These are phyloP conservation scores for Ambastaia sidthimunki DNA, from an alignment of 2,797 vertebrate genomes.

Conservation along the genomic window DNA sequence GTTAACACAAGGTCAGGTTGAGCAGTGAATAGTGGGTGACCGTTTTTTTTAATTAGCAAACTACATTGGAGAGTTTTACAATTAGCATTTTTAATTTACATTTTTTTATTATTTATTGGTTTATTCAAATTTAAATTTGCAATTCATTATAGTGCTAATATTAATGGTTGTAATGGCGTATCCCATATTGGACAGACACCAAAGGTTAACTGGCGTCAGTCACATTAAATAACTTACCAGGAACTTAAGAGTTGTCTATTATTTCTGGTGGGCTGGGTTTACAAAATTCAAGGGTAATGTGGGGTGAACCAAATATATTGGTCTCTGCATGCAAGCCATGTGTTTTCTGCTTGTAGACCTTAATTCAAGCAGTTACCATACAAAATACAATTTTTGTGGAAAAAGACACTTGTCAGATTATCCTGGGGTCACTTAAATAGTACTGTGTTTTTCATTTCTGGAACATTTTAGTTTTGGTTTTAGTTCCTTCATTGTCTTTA, in stretches of 20 bases:
- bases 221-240: not conserved
- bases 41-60: not conserved
- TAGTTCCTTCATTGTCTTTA: not conserved
- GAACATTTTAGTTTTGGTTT: conserved; percentile 12
- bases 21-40: too few species aligned
- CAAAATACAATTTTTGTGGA: not conserved
- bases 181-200: not conserved
- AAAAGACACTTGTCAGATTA: not conserved
- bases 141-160: not conserved
- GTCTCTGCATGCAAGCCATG: not conserved
- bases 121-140: not conserved
- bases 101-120: not conserved
- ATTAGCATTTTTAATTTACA: conserved; percentile 6
- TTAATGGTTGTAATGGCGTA: not conserved
- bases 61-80: not conserved
- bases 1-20: too few species aligned
- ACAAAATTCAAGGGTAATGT: not conserved
- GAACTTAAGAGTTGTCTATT: not conserved
- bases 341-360: not conserved
- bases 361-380: not conserved
- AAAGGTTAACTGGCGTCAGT: not conserved
- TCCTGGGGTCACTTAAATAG: not conserved
- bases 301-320: not conserved
- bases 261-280: not conserved
- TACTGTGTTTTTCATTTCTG: not conserved